phyloP scores from a whole-genome alignment of 2,113 vertebrate genomes.

The Hippocampus zosterae region DNA sequence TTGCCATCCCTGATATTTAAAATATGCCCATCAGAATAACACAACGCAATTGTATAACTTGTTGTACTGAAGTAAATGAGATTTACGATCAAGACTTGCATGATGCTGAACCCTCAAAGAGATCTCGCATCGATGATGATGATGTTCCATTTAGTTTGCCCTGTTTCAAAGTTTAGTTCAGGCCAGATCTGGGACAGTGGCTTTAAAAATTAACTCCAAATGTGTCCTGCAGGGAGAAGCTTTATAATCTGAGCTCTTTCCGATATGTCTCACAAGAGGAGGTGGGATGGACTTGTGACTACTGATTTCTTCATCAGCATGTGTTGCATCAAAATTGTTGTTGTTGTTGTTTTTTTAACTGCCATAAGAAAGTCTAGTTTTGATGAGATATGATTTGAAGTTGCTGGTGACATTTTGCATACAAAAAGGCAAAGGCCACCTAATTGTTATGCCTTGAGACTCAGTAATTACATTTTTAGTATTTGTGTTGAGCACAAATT shows the following conservation, averaged over 20 bases:
- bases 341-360: not conserved
- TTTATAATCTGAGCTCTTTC: slow-evolving; percentile 62
- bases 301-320: not conserved
- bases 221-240: slow-evolving; percentile 64
- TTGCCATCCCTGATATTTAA: not conserved
- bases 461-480: not conserved
- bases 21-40: not conserved
- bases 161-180: slow-evolving; percentile 56
- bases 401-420: not conserved
- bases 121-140: slow-evolving; percentile 14
- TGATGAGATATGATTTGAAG: not conserved
- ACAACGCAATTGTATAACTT: not conserved
- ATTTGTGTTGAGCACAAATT: not conserved
- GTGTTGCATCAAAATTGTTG: not conserved
- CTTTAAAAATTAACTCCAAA: slow-evolving; percentile 74
- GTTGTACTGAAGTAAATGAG: not conserved
- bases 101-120: not conserved
- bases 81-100: not conserved
- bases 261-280: slow-evolving; percentile 27
- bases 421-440: not conserved
- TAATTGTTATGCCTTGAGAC: not conserved
- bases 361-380: not conserved
- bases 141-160: slow-evolving; percentile 44
- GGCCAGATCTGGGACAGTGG: slow-evolving; percentile 65
- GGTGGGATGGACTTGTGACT: slow-evolving; percentile 32